Evolutionary conservation across 2,113 vertebrate species (phyloP).

Genomic region (Nothobranchius kuhntae): DNA sequence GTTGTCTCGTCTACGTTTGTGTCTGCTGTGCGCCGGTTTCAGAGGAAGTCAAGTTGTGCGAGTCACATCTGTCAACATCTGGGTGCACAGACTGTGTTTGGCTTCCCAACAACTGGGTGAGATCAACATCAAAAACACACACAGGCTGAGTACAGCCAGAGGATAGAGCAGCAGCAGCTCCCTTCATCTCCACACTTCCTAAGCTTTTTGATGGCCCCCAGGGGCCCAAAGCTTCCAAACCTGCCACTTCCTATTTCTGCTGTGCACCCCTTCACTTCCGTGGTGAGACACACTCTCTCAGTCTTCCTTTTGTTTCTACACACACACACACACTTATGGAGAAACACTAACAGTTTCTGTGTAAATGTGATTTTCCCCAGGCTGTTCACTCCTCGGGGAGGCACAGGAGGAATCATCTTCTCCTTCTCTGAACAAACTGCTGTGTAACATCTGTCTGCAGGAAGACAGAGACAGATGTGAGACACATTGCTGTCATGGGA

Average conservation of each 20-base stretch:
- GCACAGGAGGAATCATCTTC: conserved; percentile 50
- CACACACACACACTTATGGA: conserved; percentile 27
- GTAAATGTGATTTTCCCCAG: conserved; percentile 67
- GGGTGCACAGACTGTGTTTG: conserved; percentile 80
- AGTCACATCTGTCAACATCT: conserved; percentile 83
- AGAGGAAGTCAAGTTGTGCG: conserved; percentile 42
- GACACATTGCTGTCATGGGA: conserved; percentile 51
- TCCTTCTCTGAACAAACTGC: conserved; percentile 63
- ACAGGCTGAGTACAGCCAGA: conserved; percentile 69
- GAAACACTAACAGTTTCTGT: conserved; percentile 60
- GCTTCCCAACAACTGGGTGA: conserved; percentile 78
- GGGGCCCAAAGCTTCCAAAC: conserved; percentile 53
- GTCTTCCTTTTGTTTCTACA: conserved; percentile 13
- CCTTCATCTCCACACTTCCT: conserved; percentile 27
- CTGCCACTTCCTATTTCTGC: conserved; percentile 64
- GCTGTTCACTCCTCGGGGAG: conserved; percentile 59
- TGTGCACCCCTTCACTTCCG: conserved; percentile 41
- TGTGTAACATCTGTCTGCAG: conserved; percentile 69
- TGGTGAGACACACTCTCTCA: conserved; percentile 34
- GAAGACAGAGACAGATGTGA: conserved; percentile 55
- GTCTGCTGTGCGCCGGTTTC: conserved; percentile 25
- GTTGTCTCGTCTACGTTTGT: conserved; percentile 17
- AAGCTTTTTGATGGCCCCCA: conserved; percentile 54
- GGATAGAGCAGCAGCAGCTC: conserved; percentile 46
- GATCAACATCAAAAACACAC: conserved; percentile 68